Evolutionary conservation across 1,140 invertebrate genomes (phyloP).

Genomic region (Caenorhabditis brenneri): DNA sequence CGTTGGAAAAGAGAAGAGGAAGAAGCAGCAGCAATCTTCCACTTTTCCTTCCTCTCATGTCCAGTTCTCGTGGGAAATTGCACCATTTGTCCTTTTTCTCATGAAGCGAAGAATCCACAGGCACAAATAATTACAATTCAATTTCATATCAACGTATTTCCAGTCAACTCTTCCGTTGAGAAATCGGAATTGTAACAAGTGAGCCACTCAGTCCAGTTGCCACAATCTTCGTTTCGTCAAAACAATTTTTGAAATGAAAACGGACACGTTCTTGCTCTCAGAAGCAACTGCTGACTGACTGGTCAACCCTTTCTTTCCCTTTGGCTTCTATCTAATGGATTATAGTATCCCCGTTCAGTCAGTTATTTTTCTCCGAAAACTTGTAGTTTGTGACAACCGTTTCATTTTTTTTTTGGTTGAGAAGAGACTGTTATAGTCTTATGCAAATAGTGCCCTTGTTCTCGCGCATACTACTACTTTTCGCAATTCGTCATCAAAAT

Average conservation of each 20-base stretch:
- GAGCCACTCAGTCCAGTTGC: not conserved
- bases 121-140: too few relatives aligned
- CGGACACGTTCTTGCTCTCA: slow-evolving; percentile 11
- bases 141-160: too few relatives aligned
- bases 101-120: not conserved
- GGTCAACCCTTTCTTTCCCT: not conserved
- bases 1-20: not conserved
- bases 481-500: not conserved
- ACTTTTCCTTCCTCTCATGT: not conserved
- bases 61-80: slow-evolving; percentile 39
- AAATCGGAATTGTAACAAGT: too few relatives aligned
- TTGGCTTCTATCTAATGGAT: not conserved
- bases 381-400: not conserved
- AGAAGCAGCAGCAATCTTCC: not conserved
- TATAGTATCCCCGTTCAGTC: not conserved
- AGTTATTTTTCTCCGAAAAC: too few relatives aligned
- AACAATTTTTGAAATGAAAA: slow-evolving; percentile 15
- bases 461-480: not conserved
- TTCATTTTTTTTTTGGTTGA: slow-evolving; percentile 8
- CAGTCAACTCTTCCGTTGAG: too few relatives aligned
- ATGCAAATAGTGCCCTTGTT: not conserved
- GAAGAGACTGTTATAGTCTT: slow-evolving; percentile 29
- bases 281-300: slow-evolving; percentile 8
- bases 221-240: not conserved
- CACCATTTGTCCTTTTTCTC: slow-evolving; percentile 23